Evolutionary conservation across 2,797 vertebrate species (phyloP), one percentile per base, ranked within the genome.

Genomic region (Characodon lateralis): DNA sequence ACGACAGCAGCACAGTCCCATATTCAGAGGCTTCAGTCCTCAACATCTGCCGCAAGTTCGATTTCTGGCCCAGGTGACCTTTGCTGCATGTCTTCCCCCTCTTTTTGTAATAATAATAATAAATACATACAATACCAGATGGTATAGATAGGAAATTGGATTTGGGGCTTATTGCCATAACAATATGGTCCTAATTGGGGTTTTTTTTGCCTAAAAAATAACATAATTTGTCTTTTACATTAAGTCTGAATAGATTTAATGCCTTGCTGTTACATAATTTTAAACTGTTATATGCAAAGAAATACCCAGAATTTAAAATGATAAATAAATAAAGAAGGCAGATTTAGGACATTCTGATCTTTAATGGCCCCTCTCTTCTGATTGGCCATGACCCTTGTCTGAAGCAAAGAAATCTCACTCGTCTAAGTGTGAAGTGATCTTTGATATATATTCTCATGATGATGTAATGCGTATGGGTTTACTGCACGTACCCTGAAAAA

Each of bases 311-410:
- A 61, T 61, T 31, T 55, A 26, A n/a, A 58, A 10, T 26, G 24
- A 26, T 58, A 5, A 56, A 59, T 59, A 2, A 59, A 26, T 26
- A 61, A 61, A 26, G 3, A 14, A 14, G 1, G 13, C 28, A 6
- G 5, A 74, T 82, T 53, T 14, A 22, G 4, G 48, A 16, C 82
- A 22, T 80, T 84, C 71, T 83, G 43, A 31, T 48, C 6, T 63
- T 43, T 43, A n/a, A 73, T 43, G 2, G 43, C 5, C 10, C 12
- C 22, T 61, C 22, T 6, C 18, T 14, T 50, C 35, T 35, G 73
- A 22, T 50, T 58, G 79, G 35, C 82, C 26, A 79, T 89, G 90
- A 86, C 88, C 87, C 75, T 88, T 77, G 68, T 80, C 50, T 87
- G 71, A 12, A 66, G 74, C 87, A 83, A 39, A 79, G 51, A 82